Conservation (phyloP, 2,888 invertebrate species). For the Branchellion lobata region DNA sequence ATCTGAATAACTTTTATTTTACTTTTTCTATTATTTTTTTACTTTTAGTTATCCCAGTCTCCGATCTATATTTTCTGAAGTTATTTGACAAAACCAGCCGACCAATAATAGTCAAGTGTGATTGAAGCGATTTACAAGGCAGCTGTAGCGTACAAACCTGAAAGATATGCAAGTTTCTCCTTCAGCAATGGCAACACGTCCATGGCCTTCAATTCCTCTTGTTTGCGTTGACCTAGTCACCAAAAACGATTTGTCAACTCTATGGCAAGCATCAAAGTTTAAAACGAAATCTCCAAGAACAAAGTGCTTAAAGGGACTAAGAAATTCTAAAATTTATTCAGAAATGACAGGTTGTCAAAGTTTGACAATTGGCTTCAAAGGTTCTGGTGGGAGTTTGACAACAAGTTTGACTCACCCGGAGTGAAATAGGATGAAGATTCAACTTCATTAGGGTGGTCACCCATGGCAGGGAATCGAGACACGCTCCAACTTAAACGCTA, state of each 20-base stretch:
- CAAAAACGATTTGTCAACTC: neutral
- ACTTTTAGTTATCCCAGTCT: too few species aligned
- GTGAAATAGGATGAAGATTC: neutral
- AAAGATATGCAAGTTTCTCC: constrained; percentile 88
- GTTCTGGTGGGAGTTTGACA: too few species aligned
- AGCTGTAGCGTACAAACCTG: constrained; percentile 65
- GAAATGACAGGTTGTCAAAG: neutral
- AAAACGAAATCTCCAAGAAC: neutral
- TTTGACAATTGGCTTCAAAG: too few species aligned
- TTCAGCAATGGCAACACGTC: constrained; percentile 91
- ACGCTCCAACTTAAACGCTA: neutral
- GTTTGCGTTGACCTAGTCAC: constrained; percentile 30
- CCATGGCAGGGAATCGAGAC: neutral
- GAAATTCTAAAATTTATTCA: neutral
- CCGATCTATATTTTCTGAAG: too few species aligned
- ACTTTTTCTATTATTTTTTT: too few species aligned
- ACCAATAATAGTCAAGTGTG: too few species aligned
- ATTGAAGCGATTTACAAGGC: too few species aligned
- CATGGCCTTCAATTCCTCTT: constrained; percentile 78
- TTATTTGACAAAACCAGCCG: too few species aligned
- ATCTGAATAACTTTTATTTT: too few species aligned
- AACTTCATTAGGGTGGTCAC: neutral
- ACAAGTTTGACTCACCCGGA: neutral
- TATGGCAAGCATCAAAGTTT: neutral
- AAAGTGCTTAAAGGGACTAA: neutral